phyloP scores from a whole-genome alignment of 2,888 invertebrate genomes.

The Pemphredon lugubris region DNA sequence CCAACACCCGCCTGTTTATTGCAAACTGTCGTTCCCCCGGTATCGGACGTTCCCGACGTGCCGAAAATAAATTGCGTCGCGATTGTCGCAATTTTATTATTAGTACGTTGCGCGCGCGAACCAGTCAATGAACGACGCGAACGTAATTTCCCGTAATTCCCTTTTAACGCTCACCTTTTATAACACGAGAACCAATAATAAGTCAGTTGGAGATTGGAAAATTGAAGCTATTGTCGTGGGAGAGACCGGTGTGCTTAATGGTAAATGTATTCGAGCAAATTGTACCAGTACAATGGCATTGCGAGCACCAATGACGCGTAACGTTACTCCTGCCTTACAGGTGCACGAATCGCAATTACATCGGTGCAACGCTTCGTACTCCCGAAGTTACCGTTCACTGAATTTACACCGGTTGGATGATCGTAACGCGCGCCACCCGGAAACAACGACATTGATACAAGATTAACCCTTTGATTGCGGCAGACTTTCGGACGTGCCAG shows the following conservation, averaged over 20 bases:
- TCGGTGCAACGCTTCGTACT: not conserved
- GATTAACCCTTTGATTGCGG: too few species aligned
- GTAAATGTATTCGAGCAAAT: conserved; percentile 34
- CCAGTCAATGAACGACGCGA: conserved; percentile 17
- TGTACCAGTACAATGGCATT: conserved; percentile 30
- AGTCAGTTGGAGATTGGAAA: conserved; percentile 25
- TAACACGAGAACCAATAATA: conserved; percentile 21
- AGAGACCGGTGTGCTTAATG: conserved; percentile 2
- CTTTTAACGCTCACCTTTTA: conserved; percentile 23
- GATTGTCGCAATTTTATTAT: conserved; percentile 28
- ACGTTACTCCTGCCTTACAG: conserved; percentile 26
- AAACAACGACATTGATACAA: too few species aligned
- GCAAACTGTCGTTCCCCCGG: too few species aligned
- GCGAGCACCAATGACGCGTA: conserved; percentile 37
- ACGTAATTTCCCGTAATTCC: conserved; percentile 50
- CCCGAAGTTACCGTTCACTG: too few species aligned
- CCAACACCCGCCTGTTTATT: not conserved
- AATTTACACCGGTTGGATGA: too few species aligned
- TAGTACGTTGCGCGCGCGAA: conserved; percentile 13
- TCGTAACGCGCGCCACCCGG: too few species aligned
- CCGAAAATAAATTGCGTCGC: conserved; percentile 3
- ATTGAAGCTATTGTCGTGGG: conserved; percentile 40
- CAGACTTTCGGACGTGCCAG: too few species aligned
- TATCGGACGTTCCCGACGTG: not conserved
- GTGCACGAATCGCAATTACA: conserved; percentile 7